Evolutionary conservation across 64 coral and sea anemone species (phyloP).

Genomic region (Actinia tenebrosa): DNA sequence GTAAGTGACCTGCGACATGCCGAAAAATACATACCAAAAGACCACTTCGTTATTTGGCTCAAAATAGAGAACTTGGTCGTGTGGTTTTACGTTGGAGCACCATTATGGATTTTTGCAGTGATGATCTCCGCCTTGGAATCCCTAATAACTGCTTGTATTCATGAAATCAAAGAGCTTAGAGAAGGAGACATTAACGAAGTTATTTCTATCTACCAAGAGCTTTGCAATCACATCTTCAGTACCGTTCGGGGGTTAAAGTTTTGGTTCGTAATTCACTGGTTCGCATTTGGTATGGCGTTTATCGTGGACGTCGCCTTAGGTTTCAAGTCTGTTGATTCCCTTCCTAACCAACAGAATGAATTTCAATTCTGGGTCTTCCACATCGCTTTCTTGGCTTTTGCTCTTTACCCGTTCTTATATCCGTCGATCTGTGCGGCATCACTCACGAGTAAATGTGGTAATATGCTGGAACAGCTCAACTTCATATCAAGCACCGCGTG

Average conservation of each 20-base stretch:
- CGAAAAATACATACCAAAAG: neutral
- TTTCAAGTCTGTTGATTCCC: neutral
- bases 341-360: neutral
- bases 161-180: slow-evolving; percentile 15
- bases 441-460: neutral
- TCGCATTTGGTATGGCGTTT: neutral
- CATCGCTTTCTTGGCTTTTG: neutral
- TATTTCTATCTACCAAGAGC: neutral
- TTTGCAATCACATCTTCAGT: slow-evolving; percentile 10
- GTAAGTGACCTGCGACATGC: neutral
- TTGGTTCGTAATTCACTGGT: slow-evolving; percentile 28
- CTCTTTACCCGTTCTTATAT: neutral
- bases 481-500: neutral
- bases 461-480: slow-evolving; percentile 1
- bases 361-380: slow-evolving; percentile 10
- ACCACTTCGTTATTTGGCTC: slow-evolving; percentile 5
- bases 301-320: neutral
- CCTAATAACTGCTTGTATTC: neutral
- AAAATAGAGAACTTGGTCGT: neutral
- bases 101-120: slow-evolving; percentile 4
- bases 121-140: slow-evolving; percentile 15
- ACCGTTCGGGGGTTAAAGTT: neutral
- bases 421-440: slow-evolving; percentile 17
- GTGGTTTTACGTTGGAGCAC: slow-evolving; percentile 24
- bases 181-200: neutral